Evolutionary conservation across 2,113 vertebrate species (phyloP).

Genomic region (Leucosticte australis): DNA sequence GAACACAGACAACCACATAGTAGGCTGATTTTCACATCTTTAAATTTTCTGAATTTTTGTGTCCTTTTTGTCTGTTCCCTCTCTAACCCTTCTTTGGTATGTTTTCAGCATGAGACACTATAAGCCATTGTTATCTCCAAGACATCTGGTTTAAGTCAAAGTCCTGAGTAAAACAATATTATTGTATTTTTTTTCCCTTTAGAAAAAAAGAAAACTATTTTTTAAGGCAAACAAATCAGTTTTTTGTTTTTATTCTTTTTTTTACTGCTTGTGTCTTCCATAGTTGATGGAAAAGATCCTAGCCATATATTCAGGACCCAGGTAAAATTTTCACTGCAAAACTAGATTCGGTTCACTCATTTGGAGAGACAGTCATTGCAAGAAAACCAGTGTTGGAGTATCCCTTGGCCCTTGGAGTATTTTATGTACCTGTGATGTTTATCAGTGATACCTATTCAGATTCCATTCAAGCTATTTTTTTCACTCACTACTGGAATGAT

Average conservation of each 20-base stretch:
- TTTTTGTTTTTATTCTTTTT: background rate
- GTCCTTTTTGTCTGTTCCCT: background rate
- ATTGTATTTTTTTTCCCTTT: background rate
- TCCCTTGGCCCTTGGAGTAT: background rate
- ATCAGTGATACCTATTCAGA: background rate
- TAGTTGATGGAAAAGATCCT: background rate
- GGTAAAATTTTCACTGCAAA: background rate
- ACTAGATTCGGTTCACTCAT: background rate
- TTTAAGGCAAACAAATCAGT: background rate
- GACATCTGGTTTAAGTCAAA: background rate
- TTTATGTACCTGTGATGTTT: background rate
- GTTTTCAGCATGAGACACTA: background rate
- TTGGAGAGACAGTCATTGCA: background rate
- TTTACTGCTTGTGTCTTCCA: background rate
- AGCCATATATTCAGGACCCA: background rate
- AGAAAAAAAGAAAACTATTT: background rate
- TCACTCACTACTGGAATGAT: background rate
- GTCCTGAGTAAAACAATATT: background rate
- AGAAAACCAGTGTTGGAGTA: background rate
- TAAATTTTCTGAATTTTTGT: background rate
- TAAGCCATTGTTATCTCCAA: accelerated
- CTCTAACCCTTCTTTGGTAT: background rate
- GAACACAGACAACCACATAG: background rate
- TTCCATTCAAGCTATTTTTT: background rate
- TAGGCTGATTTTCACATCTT: background rate